Base-by-base conservation (phyloP, 92 coral and sea anemone species). In the Bergia puertoricense region DNA sequence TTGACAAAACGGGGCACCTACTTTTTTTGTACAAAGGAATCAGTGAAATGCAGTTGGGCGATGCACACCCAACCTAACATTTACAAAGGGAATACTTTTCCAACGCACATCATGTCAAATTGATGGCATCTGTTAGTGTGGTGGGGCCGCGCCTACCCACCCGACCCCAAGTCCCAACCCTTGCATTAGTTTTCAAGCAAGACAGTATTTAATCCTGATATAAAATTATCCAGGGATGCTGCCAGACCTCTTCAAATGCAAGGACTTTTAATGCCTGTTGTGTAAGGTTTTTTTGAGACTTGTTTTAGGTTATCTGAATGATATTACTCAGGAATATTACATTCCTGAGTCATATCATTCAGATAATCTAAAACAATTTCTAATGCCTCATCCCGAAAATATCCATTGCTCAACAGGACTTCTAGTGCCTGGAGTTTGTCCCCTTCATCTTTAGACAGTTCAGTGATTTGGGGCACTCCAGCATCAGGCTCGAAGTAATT, bases 391-490 rank as follows among this genome's bases (percentile, higher is more conserved):
- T 77, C 81, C 38, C 10, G 40, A 15, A 77, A 77, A 77, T 40
- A 77, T 43, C 81, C 81, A 77, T 45, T 77, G 40, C 81, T 77
- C 81, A 18, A 45, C 81, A 77, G 10, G 81, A 15, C 39, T 77
- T 77, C 81, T 44, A 77, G 81, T 77, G 75, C 75, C 75, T 69
- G 62, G 81, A 77, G 81, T 77, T 77, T 77, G 38, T 44, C 57
- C 40, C 81, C 81, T 44, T 4, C 81, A 77, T 77, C 23, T 77
- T 77, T 77, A 4, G 81, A 77, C 81, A 77, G 23, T 76, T 43
- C 80, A 38, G 50, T 76, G 56, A 38, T 76, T 76, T 75, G 79
- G 79, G 79, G 6, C 51, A 75, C 79, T 75, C 45, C 79, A 38
- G 79, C 79, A 75, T 75, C 79, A 75, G 79, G 51, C 79, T 75